phyloP scores from a whole-genome alignment of 2,888 invertebrate genomes.

The Mesopsocus fuscifrons region DNA sequence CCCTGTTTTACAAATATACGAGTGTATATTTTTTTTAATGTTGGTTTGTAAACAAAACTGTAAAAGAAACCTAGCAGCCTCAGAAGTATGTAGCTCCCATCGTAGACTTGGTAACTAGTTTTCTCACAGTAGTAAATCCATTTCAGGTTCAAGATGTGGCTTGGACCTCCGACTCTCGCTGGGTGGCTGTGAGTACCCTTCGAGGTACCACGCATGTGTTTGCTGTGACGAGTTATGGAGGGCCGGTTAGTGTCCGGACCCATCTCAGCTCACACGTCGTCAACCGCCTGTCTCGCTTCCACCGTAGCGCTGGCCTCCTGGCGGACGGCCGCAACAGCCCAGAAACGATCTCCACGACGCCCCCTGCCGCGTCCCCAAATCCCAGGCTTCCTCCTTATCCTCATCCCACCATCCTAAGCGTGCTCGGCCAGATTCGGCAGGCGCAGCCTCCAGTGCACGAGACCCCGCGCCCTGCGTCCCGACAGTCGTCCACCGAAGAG shows the following conservation, averaged over 20 bases:
- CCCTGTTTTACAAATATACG: too few relatives aligned
- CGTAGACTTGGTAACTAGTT: too few relatives aligned
- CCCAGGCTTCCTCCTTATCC: slow-evolving; percentile 84
- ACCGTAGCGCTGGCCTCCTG: slow-evolving; percentile 81
- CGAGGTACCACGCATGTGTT: slow-evolving; percentile 97
- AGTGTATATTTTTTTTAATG: too few relatives aligned
- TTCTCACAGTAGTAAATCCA: too few relatives aligned
- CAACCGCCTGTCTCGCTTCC: slow-evolving; percentile 85
- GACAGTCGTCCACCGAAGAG: slow-evolving; percentile 5
- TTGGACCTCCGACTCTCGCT: slow-evolving; percentile 83
- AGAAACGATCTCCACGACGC: slow-evolving; percentile 19
- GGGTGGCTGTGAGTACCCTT: slow-evolving; percentile 90
- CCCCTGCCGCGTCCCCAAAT: slow-evolving; percentile 32
- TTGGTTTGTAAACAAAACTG: too few relatives aligned
- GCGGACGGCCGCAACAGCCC: slow-evolving; percentile 54
- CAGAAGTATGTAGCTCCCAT: too few relatives aligned
- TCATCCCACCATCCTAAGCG: slow-evolving; percentile 56
- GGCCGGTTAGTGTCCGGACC: slow-evolving; percentile 75
- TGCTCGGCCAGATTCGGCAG: slow-evolving; percentile 67
- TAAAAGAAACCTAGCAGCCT: too few relatives aligned
- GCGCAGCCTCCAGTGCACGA: slow-evolving; percentile 22
- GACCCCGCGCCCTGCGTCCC: background rate
- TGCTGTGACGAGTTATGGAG: slow-evolving; percentile 91
- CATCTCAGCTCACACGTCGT: slow-evolving; percentile 89
- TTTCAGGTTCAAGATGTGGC: slow-evolving; percentile 54